phyloP scores from a whole-genome alignment of 2,888 invertebrate genomes.

The Galeopsomyia nigrocyanea region DNA sequence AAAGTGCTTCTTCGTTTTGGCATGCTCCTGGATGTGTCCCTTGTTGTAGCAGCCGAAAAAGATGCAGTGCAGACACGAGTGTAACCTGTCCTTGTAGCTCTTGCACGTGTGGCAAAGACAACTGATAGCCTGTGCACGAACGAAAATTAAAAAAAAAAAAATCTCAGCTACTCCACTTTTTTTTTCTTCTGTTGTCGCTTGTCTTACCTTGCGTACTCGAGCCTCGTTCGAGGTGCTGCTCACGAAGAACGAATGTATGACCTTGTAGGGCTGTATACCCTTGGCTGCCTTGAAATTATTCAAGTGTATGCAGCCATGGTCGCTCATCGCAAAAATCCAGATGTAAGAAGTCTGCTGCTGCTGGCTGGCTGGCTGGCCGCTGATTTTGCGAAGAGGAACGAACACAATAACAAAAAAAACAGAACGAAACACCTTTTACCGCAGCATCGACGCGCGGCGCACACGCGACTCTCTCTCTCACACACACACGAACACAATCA shows the following conservation, averaged over 20 bases:
- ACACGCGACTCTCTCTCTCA: background rate
- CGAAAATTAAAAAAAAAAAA: constrained; percentile 54
- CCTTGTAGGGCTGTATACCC: constrained; percentile 80
- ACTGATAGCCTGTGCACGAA: constrained; percentile 82
- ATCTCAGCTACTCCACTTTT: background rate
- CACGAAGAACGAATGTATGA: constrained; percentile 90
- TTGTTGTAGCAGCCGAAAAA: constrained; percentile 90
- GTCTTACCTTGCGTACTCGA: constrained; percentile 83
- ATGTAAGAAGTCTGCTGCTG: background rate
- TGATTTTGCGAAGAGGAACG: background rate
- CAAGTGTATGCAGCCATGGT: constrained; percentile 82
- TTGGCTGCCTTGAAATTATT: constrained; percentile 83
- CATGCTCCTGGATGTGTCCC: constrained; percentile 89
- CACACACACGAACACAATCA: background rate
- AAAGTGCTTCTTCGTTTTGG: constrained; percentile 84
- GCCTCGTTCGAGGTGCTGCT: constrained; percentile 85
- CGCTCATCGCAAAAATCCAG: constrained; percentile 39
- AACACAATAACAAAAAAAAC: background rate
- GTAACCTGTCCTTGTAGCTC: constrained; percentile 82
- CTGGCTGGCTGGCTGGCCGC: background rate
- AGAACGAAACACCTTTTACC: too few relatives aligned
- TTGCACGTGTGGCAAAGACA: constrained; percentile 88
- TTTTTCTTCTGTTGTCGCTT: background rate
- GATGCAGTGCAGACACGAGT: constrained; percentile 91
- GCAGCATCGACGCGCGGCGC: background rate